A percentile compares a stretch with the other conserved stretches of the same genome.
Conservation (phyloP, 2,797 vertebrate species). For the Staurois parvus region DNA sequence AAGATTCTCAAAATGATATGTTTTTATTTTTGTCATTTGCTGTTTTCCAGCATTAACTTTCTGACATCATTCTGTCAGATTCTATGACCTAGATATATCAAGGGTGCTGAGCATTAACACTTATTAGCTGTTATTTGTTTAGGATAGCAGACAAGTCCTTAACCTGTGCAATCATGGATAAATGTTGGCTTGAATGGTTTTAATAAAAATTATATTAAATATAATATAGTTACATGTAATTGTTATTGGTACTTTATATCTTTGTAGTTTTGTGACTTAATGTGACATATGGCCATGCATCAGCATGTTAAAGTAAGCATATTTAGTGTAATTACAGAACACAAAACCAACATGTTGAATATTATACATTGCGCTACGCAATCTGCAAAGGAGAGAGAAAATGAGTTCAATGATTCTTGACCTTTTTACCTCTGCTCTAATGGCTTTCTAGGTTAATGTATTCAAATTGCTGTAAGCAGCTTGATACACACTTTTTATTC, state of each 20-base stretch:
- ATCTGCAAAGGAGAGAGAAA: neutral
- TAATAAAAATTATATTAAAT: neutral
- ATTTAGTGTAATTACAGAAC: neutral
- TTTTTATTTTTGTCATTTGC: neutral
- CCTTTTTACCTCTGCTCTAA: conserved; percentile 1
- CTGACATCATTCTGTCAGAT: conserved; percentile 31
- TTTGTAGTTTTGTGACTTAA: neutral
- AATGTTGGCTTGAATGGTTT: neutral
- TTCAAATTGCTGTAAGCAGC: conserved; percentile 3
- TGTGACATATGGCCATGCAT: neutral
- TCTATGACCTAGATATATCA: conserved; percentile 43
- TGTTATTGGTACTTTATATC: too few relatives aligned
- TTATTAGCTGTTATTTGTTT: conserved; percentile 17
- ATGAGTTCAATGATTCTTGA: neutral
- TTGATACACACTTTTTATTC: neutral
- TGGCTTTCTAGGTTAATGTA: conserved; percentile 17
- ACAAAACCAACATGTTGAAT: neutral
- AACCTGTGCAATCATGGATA: neutral
- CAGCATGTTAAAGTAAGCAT: neutral
- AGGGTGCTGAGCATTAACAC: conserved; percentile 20
- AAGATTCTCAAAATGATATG: neutral
- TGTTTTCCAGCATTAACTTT: conserved; percentile 7
- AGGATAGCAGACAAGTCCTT: neutral
- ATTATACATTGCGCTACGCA: neutral
- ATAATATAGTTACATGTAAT: neutral